Conservation (phyloP, 2,888 invertebrate species). For the Mimas tiliae region DNA sequence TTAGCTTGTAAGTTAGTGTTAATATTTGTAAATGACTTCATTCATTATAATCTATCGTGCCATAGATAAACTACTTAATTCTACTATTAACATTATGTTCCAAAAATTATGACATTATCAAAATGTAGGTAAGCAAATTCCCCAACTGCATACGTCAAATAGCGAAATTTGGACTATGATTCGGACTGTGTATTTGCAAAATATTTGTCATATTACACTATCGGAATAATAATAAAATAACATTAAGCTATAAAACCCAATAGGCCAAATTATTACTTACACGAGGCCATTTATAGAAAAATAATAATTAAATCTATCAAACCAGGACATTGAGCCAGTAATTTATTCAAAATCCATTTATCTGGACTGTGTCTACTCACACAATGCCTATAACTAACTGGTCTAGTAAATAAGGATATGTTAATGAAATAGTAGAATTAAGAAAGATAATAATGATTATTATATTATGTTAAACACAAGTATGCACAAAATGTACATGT, state of each 20-base stretch:
- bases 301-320: no score
- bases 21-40: conserved; percentile 67
- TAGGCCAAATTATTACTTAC: no score
- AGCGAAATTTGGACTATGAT: no score
- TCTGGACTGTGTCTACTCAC: no score
- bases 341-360: no score
- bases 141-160: neutral
- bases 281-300: no score
- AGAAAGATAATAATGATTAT: conserved; percentile 39
- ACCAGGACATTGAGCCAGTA: no score
- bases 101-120: neutral
- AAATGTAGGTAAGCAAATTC: neutral
- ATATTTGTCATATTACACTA: no score
- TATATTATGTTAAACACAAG: conserved; percentile 44
- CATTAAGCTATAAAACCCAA: no score
- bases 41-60: conserved; percentile 23
- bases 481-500: conserved; percentile 51
- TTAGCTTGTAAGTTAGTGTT: conserved; percentile 33
- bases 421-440: conserved; percentile 15
- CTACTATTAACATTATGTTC: neutral
- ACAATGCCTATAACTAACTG: no score
- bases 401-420: neutral
- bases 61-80: conserved; percentile 25
- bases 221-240: no score
- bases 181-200: no score